A percentile compares a stretch with the other conserved stretches of the same genome.
These are phyloP conservation scores for Chironomus striatipennis DNA, from an alignment of 1,140 invertebrate genomes.

Conservation along the genomic window DNA sequence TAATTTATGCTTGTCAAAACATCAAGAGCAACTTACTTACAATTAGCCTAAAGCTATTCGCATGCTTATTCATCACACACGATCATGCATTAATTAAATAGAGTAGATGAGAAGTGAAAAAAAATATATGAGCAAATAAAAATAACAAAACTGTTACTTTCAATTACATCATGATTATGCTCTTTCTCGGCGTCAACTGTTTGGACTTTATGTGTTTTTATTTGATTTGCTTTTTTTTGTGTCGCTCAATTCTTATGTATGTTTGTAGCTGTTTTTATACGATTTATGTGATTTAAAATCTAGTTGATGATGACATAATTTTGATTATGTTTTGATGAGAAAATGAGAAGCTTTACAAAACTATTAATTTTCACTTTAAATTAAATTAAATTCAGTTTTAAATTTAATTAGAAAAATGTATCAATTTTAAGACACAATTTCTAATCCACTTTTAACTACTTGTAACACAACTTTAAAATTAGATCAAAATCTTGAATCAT, in stretches of 20 bases:
- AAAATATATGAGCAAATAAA: background rate
- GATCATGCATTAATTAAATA: slow-evolving; percentile 8
- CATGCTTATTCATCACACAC: slow-evolving; percentile 5
- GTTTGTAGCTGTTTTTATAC: background rate
- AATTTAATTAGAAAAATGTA: no score
- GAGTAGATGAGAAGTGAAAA: background rate
- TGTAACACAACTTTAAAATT: no score
- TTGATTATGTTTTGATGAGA: no score
- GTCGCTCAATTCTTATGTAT: background rate
- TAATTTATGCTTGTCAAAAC: slow-evolving; percentile 3
- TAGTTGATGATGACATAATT: background rate
- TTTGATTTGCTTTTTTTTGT: no score
- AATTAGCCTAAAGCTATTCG: background rate
- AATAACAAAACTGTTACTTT: background rate
- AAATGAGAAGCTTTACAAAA: no score
- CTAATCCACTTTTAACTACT: no score
- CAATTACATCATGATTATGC: background rate
- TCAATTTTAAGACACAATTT: no score
- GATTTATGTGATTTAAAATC: background rate
- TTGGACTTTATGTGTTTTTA: background rate
- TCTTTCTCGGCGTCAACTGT: background rate
- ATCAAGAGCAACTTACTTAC: background rate
- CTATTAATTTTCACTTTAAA: no score
- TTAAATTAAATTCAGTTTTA: no score
- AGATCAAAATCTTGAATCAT: no score